Evolutionary conservation across 2,888 invertebrate species (phyloP), one percentile per base, ranked within the genome.

Genomic region (Xanthorhoe spadicearia): DNA sequence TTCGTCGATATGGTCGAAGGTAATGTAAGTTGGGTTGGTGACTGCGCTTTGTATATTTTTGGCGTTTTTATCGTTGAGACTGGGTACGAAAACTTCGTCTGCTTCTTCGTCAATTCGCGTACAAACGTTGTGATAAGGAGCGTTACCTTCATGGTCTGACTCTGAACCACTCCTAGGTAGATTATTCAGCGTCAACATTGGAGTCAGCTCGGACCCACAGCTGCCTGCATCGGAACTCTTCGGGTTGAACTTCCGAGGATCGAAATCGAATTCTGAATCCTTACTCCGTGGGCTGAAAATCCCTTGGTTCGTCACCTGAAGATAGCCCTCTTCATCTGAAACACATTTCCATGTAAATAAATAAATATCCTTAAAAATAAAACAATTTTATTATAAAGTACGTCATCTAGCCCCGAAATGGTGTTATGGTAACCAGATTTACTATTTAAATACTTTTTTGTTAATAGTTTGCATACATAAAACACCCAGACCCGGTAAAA

Each of bases 271-370:
- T 68, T 92, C 89, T 2, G 87, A 85, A 5, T 83, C 83, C 2
- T 82, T 81, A 1, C 83, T 74, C 66, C 94, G 88, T 1, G 95
- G 95, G 79, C 94, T 95, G 83, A 95, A 95, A 77, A 94, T 92
- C 35, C 82, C 86, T 54, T 80, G 84, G 57, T 80, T 77, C 2
- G 86, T 81, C 95, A 95, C 95, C 79, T 94, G 94, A 61, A 95
- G 86, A 79, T 96, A 95, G 18, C 95, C 95, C 64, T 94, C 92
- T 53, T 89, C 89, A 69, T 92, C 88, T 86, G 88, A 62, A 89
- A 90, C 13, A 61, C 28, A 35, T 38, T 9, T n/a, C n/a, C n/a
- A n/a, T n/a, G n/a, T n/a, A n/a, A n/a, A n/a, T n/a, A n/a, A n/a
- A n/a, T n/a, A n/a, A n/a, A n/a, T n/a, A n/a, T n/a, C n/a, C n/a